Conservation (phyloP, 2,113 vertebrate species). For the Ochotona curzoniae region DNA sequence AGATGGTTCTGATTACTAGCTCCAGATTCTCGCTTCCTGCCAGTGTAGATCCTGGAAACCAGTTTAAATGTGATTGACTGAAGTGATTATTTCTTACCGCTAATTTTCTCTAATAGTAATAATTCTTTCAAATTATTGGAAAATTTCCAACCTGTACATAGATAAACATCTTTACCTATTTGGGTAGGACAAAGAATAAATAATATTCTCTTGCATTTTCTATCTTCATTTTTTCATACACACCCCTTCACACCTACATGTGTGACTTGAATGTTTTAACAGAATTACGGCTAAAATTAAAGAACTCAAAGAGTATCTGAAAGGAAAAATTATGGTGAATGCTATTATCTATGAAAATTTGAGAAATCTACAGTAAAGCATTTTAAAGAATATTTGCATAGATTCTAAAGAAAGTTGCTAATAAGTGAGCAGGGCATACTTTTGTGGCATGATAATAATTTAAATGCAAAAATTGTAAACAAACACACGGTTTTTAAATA, state of each 20-base stretch:
- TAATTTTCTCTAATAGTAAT: background rate
- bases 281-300: constrained; percentile 42
- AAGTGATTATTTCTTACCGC: constrained; percentile 10
- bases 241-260: background rate
- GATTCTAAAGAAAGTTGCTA: background rate
- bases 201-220: background rate
- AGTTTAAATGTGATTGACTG: background rate
- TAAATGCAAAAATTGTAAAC: constrained; percentile 12
- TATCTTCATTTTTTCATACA: background rate
- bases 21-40: no score
- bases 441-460: background rate
- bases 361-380: background rate
- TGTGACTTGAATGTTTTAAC: background rate
- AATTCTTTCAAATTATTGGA: background rate
- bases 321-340: background rate
- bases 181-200: background rate
- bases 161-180: background rate
- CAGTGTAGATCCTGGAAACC: no score
- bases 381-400: background rate
- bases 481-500: background rate
- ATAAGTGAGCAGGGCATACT: background rate
- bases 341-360: background rate
- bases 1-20: no score
- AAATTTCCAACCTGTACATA: background rate
- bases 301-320: background rate